These are phyloP conservation scores for Toxonevra muliebris DNA, from an alignment of 2,888 invertebrate genomes.

Conservation along the genomic window DNA sequence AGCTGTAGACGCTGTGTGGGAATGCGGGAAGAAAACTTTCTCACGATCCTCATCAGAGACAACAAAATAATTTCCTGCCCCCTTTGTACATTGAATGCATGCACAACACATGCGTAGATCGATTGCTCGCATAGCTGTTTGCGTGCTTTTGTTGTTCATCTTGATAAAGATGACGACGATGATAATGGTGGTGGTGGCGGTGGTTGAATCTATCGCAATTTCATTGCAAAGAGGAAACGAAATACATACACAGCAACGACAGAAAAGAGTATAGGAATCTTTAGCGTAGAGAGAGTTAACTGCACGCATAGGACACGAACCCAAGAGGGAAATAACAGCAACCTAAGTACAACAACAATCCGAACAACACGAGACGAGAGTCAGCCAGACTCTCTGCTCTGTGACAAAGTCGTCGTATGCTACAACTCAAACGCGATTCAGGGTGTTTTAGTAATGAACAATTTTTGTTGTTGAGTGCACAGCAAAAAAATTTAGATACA, in stretches of 20 bases:
- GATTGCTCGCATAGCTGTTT: not conserved
- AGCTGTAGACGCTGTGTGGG: slow-evolving; percentile 58
- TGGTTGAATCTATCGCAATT: slow-evolving; percentile 53
- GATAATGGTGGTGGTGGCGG: slow-evolving; percentile 43
- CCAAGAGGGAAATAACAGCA: not conserved
- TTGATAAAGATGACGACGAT: slow-evolving; percentile 42
- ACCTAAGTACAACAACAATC: too few relatives aligned
- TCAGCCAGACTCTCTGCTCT: too few relatives aligned
- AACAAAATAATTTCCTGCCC: not conserved
- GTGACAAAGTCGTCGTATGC: too few relatives aligned
- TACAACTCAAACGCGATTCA: too few relatives aligned
- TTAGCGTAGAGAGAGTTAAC: slow-evolving; percentile 39
- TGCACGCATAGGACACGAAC: slow-evolving; percentile 35
- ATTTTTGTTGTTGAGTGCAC: too few relatives aligned
- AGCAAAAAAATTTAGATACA: too few relatives aligned
- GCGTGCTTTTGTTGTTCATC: slow-evolving; percentile 10
- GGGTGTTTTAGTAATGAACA: too few relatives aligned
- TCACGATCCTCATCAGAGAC: slow-evolving; percentile 56
- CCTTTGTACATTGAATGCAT: not conserved
- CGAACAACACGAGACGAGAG: too few relatives aligned
- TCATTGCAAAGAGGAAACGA: slow-evolving; percentile 56
- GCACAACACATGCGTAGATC: not conserved
- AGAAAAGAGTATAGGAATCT: slow-evolving; percentile 8
- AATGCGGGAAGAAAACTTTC: slow-evolving; percentile 64
- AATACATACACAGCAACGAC: slow-evolving; percentile 21